Conservation (phyloP, 2,113 vertebrate genomes). For the Varanus komodoensis region DNA sequence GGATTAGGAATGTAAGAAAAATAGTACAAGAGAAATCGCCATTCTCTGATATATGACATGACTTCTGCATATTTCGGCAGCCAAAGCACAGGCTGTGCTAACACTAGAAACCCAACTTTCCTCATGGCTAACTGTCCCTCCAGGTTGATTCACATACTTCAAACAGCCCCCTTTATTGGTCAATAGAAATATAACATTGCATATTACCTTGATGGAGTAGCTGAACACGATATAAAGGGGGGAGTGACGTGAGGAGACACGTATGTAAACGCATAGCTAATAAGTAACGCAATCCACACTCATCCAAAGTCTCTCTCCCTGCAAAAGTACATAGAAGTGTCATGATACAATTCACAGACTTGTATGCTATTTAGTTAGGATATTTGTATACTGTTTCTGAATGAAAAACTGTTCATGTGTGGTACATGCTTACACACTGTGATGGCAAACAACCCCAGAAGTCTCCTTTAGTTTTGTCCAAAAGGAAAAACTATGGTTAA, state of each 20-base stretch:
- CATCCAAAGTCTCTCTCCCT: slow-evolving; percentile 95
- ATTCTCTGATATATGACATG: not conserved
- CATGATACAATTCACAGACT: not conserved
- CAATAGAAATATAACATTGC: accelerated
- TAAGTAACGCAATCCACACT: slow-evolving; percentile 94
- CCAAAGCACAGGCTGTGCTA: not conserved
- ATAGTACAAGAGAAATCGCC: no score
- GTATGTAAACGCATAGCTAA: slow-evolving; percentile 97
- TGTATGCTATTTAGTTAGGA: not conserved
- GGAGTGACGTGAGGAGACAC: slow-evolving; percentile 95
- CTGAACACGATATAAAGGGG: slow-evolving; percentile 94
- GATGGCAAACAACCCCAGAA: not conserved
- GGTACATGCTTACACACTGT: not conserved
- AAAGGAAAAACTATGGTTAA: not conserved
- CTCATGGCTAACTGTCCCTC: not conserved
- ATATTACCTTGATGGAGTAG: slow-evolving; percentile 94
- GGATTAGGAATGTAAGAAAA: not conserved
- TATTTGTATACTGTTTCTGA: not conserved
- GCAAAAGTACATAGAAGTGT: slow-evolving; percentile 25
- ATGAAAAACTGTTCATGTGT: not conserved
- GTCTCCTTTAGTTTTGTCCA: not conserved
- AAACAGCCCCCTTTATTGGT: not conserved
- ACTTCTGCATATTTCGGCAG: not conserved
- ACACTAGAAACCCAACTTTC: not conserved
- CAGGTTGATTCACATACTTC: not conserved